Conservation (phyloP, 2,797 vertebrate species). For the Sebastes iracundus region DNA sequence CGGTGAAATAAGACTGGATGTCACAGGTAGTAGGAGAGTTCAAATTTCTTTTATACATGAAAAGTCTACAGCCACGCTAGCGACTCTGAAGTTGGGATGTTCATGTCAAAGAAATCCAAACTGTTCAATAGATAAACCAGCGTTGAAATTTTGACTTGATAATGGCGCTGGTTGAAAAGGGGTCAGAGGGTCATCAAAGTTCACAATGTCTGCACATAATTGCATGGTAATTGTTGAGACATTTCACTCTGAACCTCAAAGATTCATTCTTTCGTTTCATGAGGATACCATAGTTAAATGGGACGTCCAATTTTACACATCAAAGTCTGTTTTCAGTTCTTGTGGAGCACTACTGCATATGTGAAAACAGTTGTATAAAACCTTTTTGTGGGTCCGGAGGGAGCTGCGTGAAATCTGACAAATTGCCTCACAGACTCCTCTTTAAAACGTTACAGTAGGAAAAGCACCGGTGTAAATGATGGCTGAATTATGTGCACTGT, state of each 20-base stretch:
- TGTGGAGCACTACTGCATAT: too few relatives aligned
- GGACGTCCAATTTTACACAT: neutral
- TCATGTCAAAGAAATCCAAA: neutral
- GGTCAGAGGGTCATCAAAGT: neutral
- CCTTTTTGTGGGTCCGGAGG: neutral
- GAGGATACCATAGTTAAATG: neutral
- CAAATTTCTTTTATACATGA: neutral
- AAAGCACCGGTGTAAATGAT: neutral
- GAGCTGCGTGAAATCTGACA: neutral
- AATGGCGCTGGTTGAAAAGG: neutral
- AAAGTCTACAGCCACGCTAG: neutral
- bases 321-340: neutral
- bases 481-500: neutral
- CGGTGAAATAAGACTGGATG: slow-evolving; percentile 3
- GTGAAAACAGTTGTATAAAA: neutral
- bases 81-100: neutral
- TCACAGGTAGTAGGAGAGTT: neutral
- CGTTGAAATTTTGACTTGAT: neutral
- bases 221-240: neutral
- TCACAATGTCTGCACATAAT: neutral
- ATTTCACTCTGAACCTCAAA: neutral
- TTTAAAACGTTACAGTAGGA: neutral
- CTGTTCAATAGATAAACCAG: neutral
- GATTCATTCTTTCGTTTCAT: neutral
- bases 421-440: neutral